Base-by-base conservation (phyloP, 2,888 invertebrate genomes). In the Hemistola chrysoprasaria region DNA sequence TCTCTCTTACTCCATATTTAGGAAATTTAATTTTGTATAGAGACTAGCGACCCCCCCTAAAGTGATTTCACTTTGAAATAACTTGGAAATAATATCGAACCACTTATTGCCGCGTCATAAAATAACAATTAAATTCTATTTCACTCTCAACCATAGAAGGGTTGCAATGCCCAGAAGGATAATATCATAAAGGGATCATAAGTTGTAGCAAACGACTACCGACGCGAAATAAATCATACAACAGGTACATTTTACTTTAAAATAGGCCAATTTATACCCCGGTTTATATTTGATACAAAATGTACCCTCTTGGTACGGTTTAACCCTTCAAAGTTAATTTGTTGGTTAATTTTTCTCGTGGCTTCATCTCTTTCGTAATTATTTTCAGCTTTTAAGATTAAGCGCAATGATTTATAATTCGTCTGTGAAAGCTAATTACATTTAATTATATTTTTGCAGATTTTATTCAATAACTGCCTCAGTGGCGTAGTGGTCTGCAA, bases 291-390 rank as follows among this genome's bases (percentile, higher is more conserved):
- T 20, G 9, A 23, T 36, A 42, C 30, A 32, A 9, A 26, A 23
- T 8, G 7, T 16, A 0, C 71, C 65, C 68, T 16, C 56, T 51
- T 24, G 31, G 28, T 57, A 53, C 61, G 71, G 68, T 76, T 78
- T 71, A 76, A 68, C 76, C 77, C 63, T 78, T 84, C 84, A 78
- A 71, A 65, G 73, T 72, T 80, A 83, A 84, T 86, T 85, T 77
- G 75, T 70, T 73, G 68, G 65, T 72, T 80, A 81, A 83, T 85
- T 78, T 81, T 78, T 83, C 83, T 71, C 59, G 2, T 36, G 38
- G 52, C 49, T 55, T 61, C 53, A 65, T 62, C 56, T 55, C 56
- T 53, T 42, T 42, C 22, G 44, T 71, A 67, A 75, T 77, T 64
- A 62, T 39, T 58, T 64, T 61, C 52, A 53, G 38, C 43, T 52